phyloP scores from a whole-genome alignment of 2,113 vertebrate genomes.

The Lethenteron reissneri region DNA sequence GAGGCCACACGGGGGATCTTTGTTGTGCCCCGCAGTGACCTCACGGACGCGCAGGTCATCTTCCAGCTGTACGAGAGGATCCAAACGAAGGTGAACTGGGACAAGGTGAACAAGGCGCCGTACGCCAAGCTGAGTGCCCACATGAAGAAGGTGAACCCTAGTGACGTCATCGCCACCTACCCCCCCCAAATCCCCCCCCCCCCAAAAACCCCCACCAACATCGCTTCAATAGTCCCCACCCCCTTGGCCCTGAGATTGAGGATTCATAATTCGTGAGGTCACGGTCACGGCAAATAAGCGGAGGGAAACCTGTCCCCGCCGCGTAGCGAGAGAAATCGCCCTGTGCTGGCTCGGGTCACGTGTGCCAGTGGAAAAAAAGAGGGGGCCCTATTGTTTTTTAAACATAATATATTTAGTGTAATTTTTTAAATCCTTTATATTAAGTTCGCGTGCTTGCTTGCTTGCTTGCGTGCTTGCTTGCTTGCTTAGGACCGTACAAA shows the following conservation, averaged over 20 bases:
- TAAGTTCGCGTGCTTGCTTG: no score
- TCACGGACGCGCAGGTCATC: slow-evolving; percentile 34
- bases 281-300: no score
- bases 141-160: slow-evolving; percentile 60
- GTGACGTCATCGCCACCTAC: no score
- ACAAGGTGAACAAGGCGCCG: slow-evolving; percentile 54
- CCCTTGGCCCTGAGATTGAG: neutral
- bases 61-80: slow-evolving; percentile 69
- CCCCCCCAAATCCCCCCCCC: neutral
- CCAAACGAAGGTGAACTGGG: slow-evolving; percentile 53
- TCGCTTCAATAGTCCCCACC: neutral
- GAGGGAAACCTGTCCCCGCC: no score
- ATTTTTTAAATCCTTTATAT: no score
- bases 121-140: slow-evolving; percentile 51
- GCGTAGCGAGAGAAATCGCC: no score
- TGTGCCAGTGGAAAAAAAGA: no score
- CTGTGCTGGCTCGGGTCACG: no score
- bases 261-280: neutral
- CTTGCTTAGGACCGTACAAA: no score
- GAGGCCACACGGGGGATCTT: neutral
- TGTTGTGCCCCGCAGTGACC: slow-evolving; percentile 34
- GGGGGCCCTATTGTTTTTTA: no score
- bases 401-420: no score
- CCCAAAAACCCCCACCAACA: neutral
- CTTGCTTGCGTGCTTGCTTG: no score